Conservation (phyloP, 2,888 invertebrate genomes). For the Myathropa florea region DNA sequence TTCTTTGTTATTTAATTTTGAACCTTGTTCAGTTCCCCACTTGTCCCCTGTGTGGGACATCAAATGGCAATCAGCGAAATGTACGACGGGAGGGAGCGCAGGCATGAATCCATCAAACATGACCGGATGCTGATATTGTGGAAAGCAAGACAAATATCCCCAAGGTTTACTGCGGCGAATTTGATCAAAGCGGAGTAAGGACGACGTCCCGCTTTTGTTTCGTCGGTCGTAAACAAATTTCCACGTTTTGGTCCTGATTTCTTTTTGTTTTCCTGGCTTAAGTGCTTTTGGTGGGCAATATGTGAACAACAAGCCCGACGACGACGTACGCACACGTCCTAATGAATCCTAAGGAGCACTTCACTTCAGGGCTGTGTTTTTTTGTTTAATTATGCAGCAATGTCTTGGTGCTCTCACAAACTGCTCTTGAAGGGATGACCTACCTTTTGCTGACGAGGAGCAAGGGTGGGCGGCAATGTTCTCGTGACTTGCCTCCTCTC, state of each 20-base stretch:
- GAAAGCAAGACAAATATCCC: not conserved
- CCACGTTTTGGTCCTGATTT: not conserved
- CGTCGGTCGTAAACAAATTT: not conserved
- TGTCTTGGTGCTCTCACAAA: conserved; percentile 12
- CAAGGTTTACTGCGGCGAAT: not conserved
- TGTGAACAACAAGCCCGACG: not conserved
- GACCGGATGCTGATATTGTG: conserved; percentile 15
- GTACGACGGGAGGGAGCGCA: not conserved
- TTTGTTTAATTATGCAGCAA: conserved; percentile 41
- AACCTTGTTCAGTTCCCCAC: not conserved
- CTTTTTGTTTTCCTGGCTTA: not conserved
- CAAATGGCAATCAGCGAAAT: not conserved
- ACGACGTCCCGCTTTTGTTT: not conserved
- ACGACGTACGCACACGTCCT: not conserved
- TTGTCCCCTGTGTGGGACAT: not conserved
- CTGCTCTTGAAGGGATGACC: conserved; percentile 19
- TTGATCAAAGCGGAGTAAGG: not conserved
- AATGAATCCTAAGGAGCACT: not conserved
- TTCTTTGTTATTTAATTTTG: not conserved
- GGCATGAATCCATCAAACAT: conserved; percentile 20
- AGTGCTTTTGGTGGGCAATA: not conserved
- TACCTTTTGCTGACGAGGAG: not conserved
- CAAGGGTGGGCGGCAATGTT: no score
- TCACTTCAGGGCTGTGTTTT: not conserved
- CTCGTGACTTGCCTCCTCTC: no score